Conservation (phyloP, 2,797 vertebrate genomes). For the Sternotherus odoratus region DNA sequence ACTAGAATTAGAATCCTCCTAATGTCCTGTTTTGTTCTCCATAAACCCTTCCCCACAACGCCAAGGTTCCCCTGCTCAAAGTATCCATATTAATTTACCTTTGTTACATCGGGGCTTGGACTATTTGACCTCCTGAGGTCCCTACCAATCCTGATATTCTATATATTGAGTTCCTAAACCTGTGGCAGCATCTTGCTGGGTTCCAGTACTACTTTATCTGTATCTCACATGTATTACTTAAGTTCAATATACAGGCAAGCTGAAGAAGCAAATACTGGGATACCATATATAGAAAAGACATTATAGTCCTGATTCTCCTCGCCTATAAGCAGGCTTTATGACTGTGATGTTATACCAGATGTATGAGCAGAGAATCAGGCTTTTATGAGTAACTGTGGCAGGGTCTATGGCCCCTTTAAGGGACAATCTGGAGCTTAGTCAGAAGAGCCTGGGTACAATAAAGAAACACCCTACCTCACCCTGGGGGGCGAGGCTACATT, state of each 20-base stretch:
- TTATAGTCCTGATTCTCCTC: not conserved
- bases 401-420: not conserved
- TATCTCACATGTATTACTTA: fast-evolving
- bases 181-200: not conserved
- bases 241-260: not conserved
- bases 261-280: not conserved
- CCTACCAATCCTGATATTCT: no score
- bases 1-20: no score
- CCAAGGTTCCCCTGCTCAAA: not conserved
- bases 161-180: not conserved
- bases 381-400: not conserved
- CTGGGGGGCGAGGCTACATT: not conserved
- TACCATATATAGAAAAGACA: not conserved
- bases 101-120: not conserved
- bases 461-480: not conserved
- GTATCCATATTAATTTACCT: not conserved
- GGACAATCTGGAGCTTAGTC: not conserved
- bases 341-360: not conserved
- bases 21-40: no score
- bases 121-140: no score
- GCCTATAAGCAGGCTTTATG: not conserved
- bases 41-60: no score
- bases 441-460: not conserved
- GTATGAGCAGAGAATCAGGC: not conserved
- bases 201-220: not conserved